Conservation (phyloP, 2,797 vertebrate species). For the Pseudochromis fuscus region DNA sequence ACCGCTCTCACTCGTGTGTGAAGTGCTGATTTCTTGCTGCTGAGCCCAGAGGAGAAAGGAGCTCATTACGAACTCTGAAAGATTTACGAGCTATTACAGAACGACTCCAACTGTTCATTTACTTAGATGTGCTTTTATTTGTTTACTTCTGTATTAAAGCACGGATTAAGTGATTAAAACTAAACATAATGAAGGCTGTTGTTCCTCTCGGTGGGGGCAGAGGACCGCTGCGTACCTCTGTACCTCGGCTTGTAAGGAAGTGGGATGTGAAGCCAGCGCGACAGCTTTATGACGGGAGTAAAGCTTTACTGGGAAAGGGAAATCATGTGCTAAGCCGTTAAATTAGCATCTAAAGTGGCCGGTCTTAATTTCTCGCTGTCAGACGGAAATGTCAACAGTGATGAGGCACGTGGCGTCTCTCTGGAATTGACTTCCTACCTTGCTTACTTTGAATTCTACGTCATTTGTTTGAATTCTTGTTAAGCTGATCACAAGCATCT, state of each 20-base stretch:
- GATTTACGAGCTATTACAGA: slow-evolving; percentile 81
- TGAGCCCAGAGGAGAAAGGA: slow-evolving; percentile 70
- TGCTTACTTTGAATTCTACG: slow-evolving; percentile 20
- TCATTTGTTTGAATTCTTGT: slow-evolving; percentile 48
- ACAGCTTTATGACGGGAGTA: slow-evolving; percentile 68
- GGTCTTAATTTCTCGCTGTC: slow-evolving; percentile 70
- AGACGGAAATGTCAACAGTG: slow-evolving; percentile 68
- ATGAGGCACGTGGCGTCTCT: slow-evolving; percentile 48
- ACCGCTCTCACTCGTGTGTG: slow-evolving; percentile 61
- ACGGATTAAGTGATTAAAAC: slow-evolving; percentile 81
- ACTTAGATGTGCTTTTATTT: slow-evolving; percentile 81
- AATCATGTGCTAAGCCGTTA: slow-evolving; percentile 70
- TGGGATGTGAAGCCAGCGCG: slow-evolving; percentile 33
- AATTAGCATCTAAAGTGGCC: slow-evolving; percentile 78
- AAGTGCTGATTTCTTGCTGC: slow-evolving; percentile 70
- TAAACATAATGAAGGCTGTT: slow-evolving; percentile 74
- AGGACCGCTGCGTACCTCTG: slow-evolving; percentile 42
- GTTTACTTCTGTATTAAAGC: slow-evolving; percentile 79
- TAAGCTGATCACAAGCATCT: slow-evolving; percentile 54
- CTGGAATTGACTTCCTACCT: slow-evolving; percentile 36
- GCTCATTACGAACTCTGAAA: slow-evolving; percentile 81
- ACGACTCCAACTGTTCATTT: slow-evolving; percentile 76
- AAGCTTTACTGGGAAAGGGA: slow-evolving; percentile 64
- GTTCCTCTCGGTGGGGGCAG: slow-evolving; percentile 56
- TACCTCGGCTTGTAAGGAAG: slow-evolving; percentile 39